Evolutionary conservation across 1,140 invertebrate genomes (phyloP).

Genomic region (Oscheius sp.): DNA sequence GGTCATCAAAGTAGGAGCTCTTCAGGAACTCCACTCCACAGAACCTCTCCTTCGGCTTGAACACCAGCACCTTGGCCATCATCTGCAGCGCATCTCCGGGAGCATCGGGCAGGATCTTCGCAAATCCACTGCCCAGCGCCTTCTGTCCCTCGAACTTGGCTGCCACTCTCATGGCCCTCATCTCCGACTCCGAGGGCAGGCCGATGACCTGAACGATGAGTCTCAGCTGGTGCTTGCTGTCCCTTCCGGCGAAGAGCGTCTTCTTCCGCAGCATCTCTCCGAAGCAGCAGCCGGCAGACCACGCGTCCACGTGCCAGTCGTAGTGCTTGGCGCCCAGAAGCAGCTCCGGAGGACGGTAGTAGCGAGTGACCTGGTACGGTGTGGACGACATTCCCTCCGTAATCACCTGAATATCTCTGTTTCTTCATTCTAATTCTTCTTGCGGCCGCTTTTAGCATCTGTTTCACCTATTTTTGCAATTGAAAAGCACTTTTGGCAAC

Average conservation of each 20-base stretch:
- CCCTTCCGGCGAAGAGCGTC: constrained; percentile 98
- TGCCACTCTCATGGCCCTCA: constrained; percentile 26
- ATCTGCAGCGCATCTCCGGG: constrained; percentile 18
- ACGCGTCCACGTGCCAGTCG: constrained; percentile 74
- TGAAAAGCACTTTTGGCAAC: too few species aligned
- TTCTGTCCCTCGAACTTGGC: constrained; percentile 7
- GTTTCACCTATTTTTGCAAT: background rate
- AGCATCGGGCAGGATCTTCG: background rate
- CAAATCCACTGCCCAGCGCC: background rate
- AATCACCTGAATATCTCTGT: constrained; percentile 16
- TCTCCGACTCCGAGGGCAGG: constrained; percentile 74
- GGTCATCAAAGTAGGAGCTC: constrained; percentile 31
- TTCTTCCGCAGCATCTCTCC: constrained; percentile 83
- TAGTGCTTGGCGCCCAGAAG: constrained; percentile 40
- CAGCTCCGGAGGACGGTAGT: constrained; percentile 49
- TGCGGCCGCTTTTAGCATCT: background rate
- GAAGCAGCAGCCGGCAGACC: constrained; percentile 98
- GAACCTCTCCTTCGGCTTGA: constrained; percentile 30
- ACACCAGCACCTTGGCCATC: constrained; percentile 28
- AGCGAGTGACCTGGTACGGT: constrained; percentile 42
- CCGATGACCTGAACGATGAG: constrained; percentile 97
- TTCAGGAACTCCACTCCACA: constrained; percentile 22
- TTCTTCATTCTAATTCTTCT: background rate
- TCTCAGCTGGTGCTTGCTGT: constrained; percentile 94
- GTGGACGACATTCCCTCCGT: constrained; percentile 13